Percentiles rank a stretch among this genome's conserved stretches.
Conservation (phyloP, 2,113 vertebrate species). For the Carettochelys insculpta region DNA sequence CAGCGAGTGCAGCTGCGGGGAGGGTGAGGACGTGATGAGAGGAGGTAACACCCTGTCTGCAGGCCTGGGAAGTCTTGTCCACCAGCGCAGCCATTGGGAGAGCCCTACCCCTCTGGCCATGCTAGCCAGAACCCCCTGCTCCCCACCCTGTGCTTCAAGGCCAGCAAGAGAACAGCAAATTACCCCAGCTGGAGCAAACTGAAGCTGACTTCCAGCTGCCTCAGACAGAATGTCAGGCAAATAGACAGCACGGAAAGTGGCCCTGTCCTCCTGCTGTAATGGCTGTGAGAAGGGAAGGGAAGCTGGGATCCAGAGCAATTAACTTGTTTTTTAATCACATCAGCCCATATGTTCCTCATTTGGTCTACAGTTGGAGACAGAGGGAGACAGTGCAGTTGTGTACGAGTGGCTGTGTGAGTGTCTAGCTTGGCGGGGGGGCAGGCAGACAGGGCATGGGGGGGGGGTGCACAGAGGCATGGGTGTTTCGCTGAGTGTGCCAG, state of each 20-base stretch:
- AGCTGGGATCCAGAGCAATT: not conserved
- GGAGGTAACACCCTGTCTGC: not conserved
- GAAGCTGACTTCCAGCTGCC: not conserved
- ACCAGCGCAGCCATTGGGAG: not conserved
- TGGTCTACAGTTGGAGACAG: not conserved
- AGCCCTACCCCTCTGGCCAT: not conserved
- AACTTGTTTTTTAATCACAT: slow-evolving; percentile 1
- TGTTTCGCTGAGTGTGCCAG: not conserved
- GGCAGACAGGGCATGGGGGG: not conserved
- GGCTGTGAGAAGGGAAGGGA: not conserved
- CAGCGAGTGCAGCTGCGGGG: not conserved
- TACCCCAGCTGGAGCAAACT: not conserved
- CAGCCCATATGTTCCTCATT: not conserved
- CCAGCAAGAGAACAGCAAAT: not conserved
- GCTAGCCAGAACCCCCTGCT: not conserved
- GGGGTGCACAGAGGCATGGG: not conserved
- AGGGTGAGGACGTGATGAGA: not conserved
- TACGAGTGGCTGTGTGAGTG: not conserved
- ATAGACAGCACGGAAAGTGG: not conserved
- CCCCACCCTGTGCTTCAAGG: not conserved
- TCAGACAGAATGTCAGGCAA: not conserved
- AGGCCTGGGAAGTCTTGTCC: not conserved
- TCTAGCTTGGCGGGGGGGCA: not conserved
- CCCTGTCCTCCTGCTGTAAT: not conserved
- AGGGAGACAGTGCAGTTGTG: not conserved